A percentile compares a stretch with the other conserved stretches of the same genome.
Evolutionary conservation across 2,797 vertebrate species (phyloP).

Genomic region (Hipposideros larvatus): DNA sequence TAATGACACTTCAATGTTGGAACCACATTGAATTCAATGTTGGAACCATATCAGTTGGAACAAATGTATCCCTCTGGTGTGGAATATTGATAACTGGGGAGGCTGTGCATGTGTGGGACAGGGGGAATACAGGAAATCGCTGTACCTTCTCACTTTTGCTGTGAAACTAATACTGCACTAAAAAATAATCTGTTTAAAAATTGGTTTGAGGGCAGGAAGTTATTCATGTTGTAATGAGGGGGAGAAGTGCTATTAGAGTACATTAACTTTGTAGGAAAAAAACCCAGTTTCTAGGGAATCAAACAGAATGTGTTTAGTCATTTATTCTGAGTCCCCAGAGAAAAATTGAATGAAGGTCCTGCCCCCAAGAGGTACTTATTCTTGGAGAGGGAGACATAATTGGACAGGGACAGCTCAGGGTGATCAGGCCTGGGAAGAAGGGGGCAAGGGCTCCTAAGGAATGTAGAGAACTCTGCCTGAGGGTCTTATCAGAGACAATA

Average conservation of each 20-base stretch:
- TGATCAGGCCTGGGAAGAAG: not conserved
- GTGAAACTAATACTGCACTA: not conserved
- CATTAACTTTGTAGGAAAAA: not conserved
- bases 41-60: not conserved
- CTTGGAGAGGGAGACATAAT: not conserved
- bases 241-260: not conserved
- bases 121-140: not conserved
- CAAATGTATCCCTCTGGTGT: not conserved
- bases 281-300: not conserved
- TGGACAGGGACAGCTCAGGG: not conserved
- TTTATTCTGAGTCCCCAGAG: not conserved
- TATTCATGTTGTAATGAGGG: not conserved
- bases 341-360: not conserved
- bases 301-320: not conserved
- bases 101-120: not conserved
- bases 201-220: not conserved
- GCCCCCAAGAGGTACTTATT: not conserved
- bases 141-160: conserved; percentile 18
- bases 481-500: not conserved
- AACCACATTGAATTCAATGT: no score
- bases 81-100: not conserved
- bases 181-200: conserved; percentile 1
- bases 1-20: not conserved
- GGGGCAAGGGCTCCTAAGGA: not conserved
- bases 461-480: not conserved